Percentiles rank a stretch among this genome's conserved stretches.
Conservation (phyloP, 2,888 invertebrate species). For the Graphium colonna region DNA sequence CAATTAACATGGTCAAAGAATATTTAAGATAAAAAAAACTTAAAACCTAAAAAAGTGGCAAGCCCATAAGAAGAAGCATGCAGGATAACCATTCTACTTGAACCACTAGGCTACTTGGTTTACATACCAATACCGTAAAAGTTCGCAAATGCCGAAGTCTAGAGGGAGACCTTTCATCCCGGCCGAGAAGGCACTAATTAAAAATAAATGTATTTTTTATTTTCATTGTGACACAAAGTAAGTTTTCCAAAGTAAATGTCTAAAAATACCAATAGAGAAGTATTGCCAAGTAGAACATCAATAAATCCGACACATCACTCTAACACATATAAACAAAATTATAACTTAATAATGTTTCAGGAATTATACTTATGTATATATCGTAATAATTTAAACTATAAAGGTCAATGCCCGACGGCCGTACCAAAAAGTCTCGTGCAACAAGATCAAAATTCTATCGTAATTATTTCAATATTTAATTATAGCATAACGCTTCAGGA, state of each 20-base stretch:
- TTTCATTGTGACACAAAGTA: background rate
- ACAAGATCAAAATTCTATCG: too few relatives aligned
- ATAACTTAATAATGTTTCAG: background rate
- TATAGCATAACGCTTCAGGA: too few relatives aligned
- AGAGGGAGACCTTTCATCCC: constrained; percentile 63
- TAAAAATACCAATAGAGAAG: background rate
- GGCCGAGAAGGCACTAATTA: constrained; percentile 59
- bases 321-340: background rate
- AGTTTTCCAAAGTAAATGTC: background rate
- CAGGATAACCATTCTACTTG: constrained; percentile 4
- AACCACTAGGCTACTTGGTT: background rate
- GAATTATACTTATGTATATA: too few relatives aligned
- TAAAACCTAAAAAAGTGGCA: background rate
- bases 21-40: background rate
- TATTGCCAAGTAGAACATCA: background rate
- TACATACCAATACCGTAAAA: constrained; percentile 70
- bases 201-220: constrained; percentile 30
- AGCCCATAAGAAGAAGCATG: background rate
- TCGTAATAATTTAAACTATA: too few relatives aligned
- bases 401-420: too few relatives aligned
- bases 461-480: too few relatives aligned
- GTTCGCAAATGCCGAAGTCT: constrained; percentile 63
- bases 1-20: too few relatives aligned
- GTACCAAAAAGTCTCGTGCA: too few relatives aligned
- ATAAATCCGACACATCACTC: background rate